These are phyloP conservation scores for Melanostigma gelatinosum DNA, from an alignment of 2,113 vertebrate genomes.

Conservation along the genomic window DNA sequence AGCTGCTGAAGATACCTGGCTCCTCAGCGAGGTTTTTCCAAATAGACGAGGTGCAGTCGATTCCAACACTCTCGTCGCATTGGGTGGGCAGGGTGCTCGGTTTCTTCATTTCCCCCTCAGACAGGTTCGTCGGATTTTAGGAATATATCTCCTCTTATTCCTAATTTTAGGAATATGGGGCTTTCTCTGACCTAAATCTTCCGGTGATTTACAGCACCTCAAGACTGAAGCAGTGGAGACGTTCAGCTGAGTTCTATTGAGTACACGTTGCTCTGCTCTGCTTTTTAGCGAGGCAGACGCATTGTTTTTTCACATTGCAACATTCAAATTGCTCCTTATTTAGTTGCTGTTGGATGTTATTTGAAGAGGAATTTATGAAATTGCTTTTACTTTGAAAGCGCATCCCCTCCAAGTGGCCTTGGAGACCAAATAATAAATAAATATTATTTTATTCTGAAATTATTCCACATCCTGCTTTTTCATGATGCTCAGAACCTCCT, in stretches of 20 bases:
- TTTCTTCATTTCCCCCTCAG: constrained; percentile 20
- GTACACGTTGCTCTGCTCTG: constrained; percentile 5
- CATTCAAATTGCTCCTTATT: neutral
- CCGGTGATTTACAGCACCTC: constrained; percentile 4
- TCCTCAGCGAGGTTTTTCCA: constrained; percentile 48
- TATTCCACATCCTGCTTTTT: neutral
- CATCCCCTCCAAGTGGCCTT: neutral
- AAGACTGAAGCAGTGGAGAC: constrained; percentile 1
- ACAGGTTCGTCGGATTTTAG: constrained; percentile 5
- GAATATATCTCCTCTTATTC: no score
- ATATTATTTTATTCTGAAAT: neutral
- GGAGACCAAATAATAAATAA: no score
- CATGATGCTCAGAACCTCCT: neutral
- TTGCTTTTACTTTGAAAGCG: neutral
- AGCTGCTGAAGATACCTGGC: constrained; percentile 69
- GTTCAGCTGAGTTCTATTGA: constrained; percentile 5
- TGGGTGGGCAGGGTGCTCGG: constrained; percentile 34
- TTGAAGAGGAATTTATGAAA: neutral
- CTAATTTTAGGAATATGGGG: constrained; percentile 9
- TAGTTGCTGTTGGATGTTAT: neutral
- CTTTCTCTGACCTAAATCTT: constrained; percentile 14
- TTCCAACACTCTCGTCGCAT: constrained; percentile 26
- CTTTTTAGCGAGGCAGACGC: neutral
- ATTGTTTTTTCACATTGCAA: neutral
- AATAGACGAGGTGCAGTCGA: constrained; percentile 40